These are phyloP conservation scores for Brachionus manjavacas DNA, from an alignment of 1,140 invertebrate species.

Conservation along the genomic window DNA sequence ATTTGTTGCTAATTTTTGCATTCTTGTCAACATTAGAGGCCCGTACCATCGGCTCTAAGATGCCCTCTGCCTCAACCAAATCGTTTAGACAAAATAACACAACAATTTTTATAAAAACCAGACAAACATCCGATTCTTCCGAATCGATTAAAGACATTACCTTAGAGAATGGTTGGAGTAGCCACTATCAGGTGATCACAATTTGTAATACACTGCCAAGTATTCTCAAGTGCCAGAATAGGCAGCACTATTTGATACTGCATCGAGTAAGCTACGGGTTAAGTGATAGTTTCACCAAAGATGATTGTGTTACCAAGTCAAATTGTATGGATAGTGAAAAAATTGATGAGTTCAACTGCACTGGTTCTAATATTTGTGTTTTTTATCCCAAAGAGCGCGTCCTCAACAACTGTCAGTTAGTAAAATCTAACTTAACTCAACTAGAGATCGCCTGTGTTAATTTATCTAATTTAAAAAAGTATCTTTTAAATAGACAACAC, in stretches of 20 bases:
- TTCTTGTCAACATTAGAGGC: not conserved
- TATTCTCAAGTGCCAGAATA: constrained; percentile 35
- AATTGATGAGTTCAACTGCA: constrained; percentile 32
- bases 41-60: not conserved
- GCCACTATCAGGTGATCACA: constrained; percentile 39
- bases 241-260: constrained; percentile 20
- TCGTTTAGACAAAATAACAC: not conserved
- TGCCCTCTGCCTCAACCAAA: not conserved
- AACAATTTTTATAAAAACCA: not conserved
- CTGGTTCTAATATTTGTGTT: constrained; percentile 36
- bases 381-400: constrained; percentile 2
- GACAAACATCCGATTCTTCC: not conserved
- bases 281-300: not conserved
- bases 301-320: not conserved
- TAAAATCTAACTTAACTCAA: constrained; percentile 25
- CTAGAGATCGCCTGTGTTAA: constrained; percentile 28
- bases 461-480: constrained; percentile 21
- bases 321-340: not conserved
- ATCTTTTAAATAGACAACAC: not conserved
- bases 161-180: not conserved
- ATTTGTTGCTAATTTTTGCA: not conserved
- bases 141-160: not conserved
- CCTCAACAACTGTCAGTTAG: not conserved
- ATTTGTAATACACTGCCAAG: constrained; percentile 30
- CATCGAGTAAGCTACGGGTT: not conserved